Base-by-base conservation (phyloP, 2,888 invertebrate genomes). In the Opisthograptis luteolata region DNA sequence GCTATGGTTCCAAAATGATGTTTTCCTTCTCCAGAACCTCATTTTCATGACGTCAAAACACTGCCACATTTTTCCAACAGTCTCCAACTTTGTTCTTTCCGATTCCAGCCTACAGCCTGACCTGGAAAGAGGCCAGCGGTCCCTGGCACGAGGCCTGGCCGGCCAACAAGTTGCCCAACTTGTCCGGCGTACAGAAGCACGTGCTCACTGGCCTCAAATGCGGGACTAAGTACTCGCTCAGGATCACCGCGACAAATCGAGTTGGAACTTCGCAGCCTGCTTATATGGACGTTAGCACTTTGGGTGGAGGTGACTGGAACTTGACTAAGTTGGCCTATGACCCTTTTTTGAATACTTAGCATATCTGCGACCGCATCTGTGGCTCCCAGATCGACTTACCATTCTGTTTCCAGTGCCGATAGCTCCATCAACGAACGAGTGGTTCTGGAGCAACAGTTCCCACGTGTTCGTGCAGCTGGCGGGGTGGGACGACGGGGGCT, bases 401-500 rank as follows among this genome's bases (percentile, higher is more conserved):
- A 24, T 24, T 32, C 22, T 15, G 10, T 6, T 62, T 79, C 3
- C 79, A 94, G 94, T 89, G 0, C 93, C 94, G 10, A 87, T 92
- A 41, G 87, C 94, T 15, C 96, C 97, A 0, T 91, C 92, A 30
- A 94, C 94, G 54, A 94, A 93, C 60, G 95, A 96, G 70, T 93
- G 97, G 77, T 85, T 97, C 49, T 92, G 93, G 75, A 94, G 96
- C 55, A 98, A 97, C 80, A 92, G 95, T 25, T 94, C 95, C 0
- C 95, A 95, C 58, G 93, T 96, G 14, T 93, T 94, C 68, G 89
- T 97, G 24, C 95, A 96, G 77, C 88, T 97, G 41, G 93, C 94
- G 14, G 94, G 95, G 8, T 98, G 97, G 97, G 94, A 94, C 49
- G 95, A 95, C 68, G 95, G 95, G 3, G 97, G 96, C 15, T 98